Evolutionary conservation across 1,140 invertebrate genomes (phyloP), one percentile per base, ranked within the genome.

Genomic region (Limonius californicus): DNA sequence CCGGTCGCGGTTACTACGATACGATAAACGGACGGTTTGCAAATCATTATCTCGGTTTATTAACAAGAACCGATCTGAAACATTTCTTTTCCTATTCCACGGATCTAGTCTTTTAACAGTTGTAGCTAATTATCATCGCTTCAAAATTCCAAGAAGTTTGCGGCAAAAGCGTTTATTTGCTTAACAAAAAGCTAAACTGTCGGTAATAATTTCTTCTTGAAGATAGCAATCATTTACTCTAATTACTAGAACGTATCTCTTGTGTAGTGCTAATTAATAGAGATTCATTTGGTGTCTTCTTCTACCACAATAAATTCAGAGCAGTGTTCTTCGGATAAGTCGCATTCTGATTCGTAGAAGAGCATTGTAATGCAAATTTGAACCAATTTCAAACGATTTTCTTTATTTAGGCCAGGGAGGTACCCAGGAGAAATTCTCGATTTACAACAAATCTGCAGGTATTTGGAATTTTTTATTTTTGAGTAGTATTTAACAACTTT

Each of bases 151-250:
- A 21, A 50, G 45, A 50, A 50, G 45, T 19, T 19, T 50, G 45
- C 45, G 16, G 45, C 45, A 50, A 50, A 50, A 50, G 45, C 35
- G n/a, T 39, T 39, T 39, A 39, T 39, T 39, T 39, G 35, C 16
- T 50, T 18, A 50, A 50, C 45, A 50, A 50, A 50, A 50, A 50
- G 45, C 20, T 50, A 50, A 50, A 19, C 45, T 50, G 45, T 50
- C 45, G 45, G 45, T 50, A 50, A 50, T 50, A 50, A 50, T 50
- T 50, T 50, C 45, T 50, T 50, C 45, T 50, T 50, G 45, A 19
- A 50, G 45, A 50, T 50, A 50, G 45, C 19, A 50, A 50, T 50
- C 45, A 50, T 50, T 50, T 50, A 50, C 45, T 50, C 45, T 50
- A 50, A 50, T 50, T 50, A 50, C 45, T 50, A 50, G 45, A 50